Percentiles rank a stretch among this genome's conserved stretches.
These are phyloP conservation scores for Phylloscopus trochilus DNA, from an alignment of 2,113 vertebrate genomes.

Conservation along the genomic window DNA sequence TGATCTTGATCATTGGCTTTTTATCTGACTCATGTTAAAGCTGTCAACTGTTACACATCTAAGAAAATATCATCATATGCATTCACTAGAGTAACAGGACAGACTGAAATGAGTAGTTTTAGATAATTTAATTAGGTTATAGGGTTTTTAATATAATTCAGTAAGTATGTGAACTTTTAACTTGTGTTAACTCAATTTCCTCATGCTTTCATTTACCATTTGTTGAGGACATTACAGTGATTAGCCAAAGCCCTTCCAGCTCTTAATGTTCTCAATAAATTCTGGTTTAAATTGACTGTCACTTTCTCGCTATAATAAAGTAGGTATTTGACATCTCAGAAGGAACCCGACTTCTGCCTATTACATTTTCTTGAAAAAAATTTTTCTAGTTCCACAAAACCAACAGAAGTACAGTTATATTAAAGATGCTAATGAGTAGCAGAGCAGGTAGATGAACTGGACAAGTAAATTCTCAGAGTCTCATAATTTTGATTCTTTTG, in stretches of 20 bases:
- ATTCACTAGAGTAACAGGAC: constrained; percentile 62
- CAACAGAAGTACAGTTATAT: constrained; percentile 2
- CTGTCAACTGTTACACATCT: constrained; percentile 43
- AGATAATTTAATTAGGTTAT: constrained; percentile 81
- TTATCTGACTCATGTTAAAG: constrained; percentile 43
- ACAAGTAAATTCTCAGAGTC: background rate
- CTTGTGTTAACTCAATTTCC: constrained; percentile 84
- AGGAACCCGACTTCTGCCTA: constrained; percentile 43
- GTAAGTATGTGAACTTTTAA: constrained; percentile 84
- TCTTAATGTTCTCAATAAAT: constrained; percentile 83
- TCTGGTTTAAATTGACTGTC: constrained; percentile 83
- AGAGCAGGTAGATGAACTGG: background rate
- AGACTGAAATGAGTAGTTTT: constrained; percentile 72
- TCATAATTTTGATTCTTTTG: background rate
- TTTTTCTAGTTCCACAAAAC: constrained; percentile 25
- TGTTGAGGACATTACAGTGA: constrained; percentile 82
- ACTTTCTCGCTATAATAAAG: constrained; percentile 79
- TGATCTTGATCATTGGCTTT: constrained; percentile 42
- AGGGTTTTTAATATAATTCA: constrained; percentile 78
- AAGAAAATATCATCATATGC: constrained; percentile 59
- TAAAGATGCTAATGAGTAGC: background rate
- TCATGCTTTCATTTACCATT: constrained; percentile 84
- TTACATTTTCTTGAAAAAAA: constrained; percentile 45
- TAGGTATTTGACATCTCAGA: constrained; percentile 76
- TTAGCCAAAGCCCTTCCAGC: constrained; percentile 80